Base-by-base conservation (phyloP, 2,888 invertebrate species). In the Graphium colonna region DNA sequence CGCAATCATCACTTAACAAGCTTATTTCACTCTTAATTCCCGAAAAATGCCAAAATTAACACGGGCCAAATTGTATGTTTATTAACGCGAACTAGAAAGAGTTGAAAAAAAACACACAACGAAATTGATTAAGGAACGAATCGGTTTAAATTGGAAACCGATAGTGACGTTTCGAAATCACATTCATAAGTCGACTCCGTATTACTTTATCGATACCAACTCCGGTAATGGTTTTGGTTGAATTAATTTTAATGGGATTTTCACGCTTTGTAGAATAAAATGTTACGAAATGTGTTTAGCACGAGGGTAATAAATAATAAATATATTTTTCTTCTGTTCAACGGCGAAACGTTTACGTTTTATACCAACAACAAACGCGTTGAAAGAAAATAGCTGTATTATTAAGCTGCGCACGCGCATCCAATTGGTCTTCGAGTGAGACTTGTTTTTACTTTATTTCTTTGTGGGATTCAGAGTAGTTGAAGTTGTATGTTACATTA, bases 111-210 rank as follows among this genome's bases (percentile, higher is more conserved):
- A 85, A 85, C 74, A 76, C 80, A 79, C 73, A 82, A 86, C 80
- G 82, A 83, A 85, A 88, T 85, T 85, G 87, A 86, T 86, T 87
- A 86, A 86, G 87, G 87, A 90, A 89, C 89, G 89, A 90, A 90
- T 90, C 81, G 89, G 77, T 82, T 85, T 87, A 88, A 88, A 89
- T 90, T 89, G 88, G 83, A 89, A 88, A 86, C 77, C 87, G 88
- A 88, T 88, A 87, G 87, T 87, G 87, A 85, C 79, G 84, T 87
- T 89, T 84, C 83, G 87, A 88, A 87, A 87, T 83, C 82, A 87
- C 86, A 88, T 88, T 88, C 88, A 88, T 88, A 87, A 88, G 88
- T 85, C 76, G 68, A 80, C 75, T 82, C 77, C 72, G 83, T 82
- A 85, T 85, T 85, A 85, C 83, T 85, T 88, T 87, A 88, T 86